These are phyloP conservation scores for Synanceia verrucosa DNA, from an alignment of 2,797 vertebrate genomes.

Conservation along the genomic window DNA sequence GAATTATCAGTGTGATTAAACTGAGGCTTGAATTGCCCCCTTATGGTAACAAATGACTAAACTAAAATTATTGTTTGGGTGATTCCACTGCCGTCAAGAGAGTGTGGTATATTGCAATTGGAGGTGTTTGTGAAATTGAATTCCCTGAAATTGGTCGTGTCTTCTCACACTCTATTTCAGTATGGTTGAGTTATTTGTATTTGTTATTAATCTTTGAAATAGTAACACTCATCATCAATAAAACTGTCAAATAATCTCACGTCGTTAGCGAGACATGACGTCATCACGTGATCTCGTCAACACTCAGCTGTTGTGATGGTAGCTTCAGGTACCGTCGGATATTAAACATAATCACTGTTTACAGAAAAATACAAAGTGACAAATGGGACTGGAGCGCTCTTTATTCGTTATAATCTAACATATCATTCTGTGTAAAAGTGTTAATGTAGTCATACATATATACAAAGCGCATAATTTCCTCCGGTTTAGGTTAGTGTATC, in stretches of 20 bases:
- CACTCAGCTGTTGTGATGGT: slow-evolving; percentile 72
- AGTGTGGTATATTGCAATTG: accelerated
- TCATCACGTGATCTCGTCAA: slow-evolving; percentile 64
- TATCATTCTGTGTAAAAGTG: not conserved
- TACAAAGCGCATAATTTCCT: not conserved
- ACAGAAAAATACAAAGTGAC: not conserved
- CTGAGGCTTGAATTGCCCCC: not conserved
- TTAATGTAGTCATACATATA: not conserved
- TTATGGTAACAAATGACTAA: not conserved
- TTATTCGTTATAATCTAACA: not conserved
- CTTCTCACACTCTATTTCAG: too few species aligned
- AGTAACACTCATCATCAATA: too few species aligned
- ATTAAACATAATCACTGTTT: too few species aligned
- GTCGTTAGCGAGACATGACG: slow-evolving; percentile 42
- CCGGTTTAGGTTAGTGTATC: too few species aligned
- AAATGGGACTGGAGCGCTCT: not conserved
- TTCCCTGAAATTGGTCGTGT: too few species aligned
- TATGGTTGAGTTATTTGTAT: not conserved
- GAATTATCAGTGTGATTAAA: too few species aligned
- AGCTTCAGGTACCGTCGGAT: slow-evolving; percentile 10
- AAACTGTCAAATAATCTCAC: slow-evolving; percentile 9
- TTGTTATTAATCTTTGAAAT: not conserved
- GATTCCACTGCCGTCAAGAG: not conserved
- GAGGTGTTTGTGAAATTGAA: not conserved
- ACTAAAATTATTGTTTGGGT: not conserved